Base-by-base conservation (phyloP, 2,113 vertebrate genomes). In the Oriolus oriolus region DNA sequence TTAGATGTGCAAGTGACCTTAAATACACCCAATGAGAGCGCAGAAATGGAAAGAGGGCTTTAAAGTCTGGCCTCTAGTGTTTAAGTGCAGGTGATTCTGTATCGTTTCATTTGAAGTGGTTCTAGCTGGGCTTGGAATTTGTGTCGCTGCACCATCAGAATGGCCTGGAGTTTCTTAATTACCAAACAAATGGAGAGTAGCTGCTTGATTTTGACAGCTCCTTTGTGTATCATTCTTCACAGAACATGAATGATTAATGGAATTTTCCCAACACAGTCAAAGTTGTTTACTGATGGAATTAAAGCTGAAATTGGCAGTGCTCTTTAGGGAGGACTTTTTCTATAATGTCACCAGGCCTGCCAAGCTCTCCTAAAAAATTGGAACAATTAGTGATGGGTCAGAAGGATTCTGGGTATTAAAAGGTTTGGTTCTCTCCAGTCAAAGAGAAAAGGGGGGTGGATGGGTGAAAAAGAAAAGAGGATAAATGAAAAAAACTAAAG, bases 181-280 rank as follows among this genome's bases (percentile, higher is more conserved):
- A 98, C 95, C 93, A 97, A 98, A 97, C 95, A 98, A 98, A 98
- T 98, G 97, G 97, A 97, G 97, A 98, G 96, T 97, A 95, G 95
- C 93, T 97, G 95, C 95, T 95, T 91, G 76, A 85, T 97, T 92
- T 95, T 97, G 97, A 98, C 97, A 98, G 97, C 94, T 97, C 97
- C 96, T 98, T 97, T 97, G 98, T 97, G 97, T 97, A 96, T 96
- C 96, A 96, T 97, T 98, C 97, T 98, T 98, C 87, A 77, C 92
- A 96, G 97, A 97, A 98, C 97, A 97, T 98, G 97, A 98, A 98
- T 98, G 98, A 98, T 98, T 98, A 98, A 98, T 98, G 97, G 98
- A 97, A 98, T 98, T 98, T 98, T 96, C 97, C 97, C 97, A 98
- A 97, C 96, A 97, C 97, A 95, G 97, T 98, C 97, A 95, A 97